Conservation (phyloP, 2,113 vertebrate species). For the Sphaerodactylus townsendi region DNA sequence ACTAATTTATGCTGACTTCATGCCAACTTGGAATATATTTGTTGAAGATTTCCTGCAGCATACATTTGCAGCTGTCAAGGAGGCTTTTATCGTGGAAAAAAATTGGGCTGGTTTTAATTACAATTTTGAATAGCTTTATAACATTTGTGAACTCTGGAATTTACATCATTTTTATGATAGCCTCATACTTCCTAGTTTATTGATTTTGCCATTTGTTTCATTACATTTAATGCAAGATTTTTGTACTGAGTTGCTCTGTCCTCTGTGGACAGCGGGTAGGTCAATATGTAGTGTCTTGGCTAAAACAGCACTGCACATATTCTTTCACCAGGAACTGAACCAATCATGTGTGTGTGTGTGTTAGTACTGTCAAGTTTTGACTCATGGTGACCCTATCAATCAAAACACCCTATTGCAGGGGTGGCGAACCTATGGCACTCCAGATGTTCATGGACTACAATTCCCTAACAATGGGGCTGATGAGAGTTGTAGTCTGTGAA, state of each 20-base stretch:
- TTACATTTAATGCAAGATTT: slow-evolving; percentile 74
- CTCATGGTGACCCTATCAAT: too few species aligned
- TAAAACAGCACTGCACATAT: slow-evolving; percentile 51
- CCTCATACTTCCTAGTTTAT: slow-evolving; percentile 74
- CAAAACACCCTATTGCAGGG: too few species aligned
- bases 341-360: too few species aligned
- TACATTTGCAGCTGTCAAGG: slow-evolving; percentile 77
- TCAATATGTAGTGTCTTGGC: slow-evolving; percentile 43
- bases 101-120: slow-evolving; percentile 81
- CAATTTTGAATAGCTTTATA: slow-evolving; percentile 81
- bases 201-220: slow-evolving; percentile 85
- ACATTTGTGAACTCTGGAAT: slow-evolving; percentile 77
- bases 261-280: slow-evolving; percentile 54
- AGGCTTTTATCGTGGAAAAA: slow-evolving; percentile 75
- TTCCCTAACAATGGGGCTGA: too few species aligned
- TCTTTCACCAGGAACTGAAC: slow-evolving; percentile 49
- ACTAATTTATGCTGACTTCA: slow-evolving; percentile 73
- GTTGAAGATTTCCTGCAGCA: slow-evolving; percentile 77
- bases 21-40: slow-evolving; percentile 76
- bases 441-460: too few species aligned
- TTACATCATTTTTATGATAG: slow-evolving; percentile 84
- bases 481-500: too few species aligned
- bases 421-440: too few species aligned
- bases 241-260: slow-evolving; percentile 59
- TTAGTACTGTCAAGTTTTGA: too few species aligned